phyloP scores from a whole-genome alignment of 2,113 vertebrate genomes.

The Cynoglossus semilaevis region DNA sequence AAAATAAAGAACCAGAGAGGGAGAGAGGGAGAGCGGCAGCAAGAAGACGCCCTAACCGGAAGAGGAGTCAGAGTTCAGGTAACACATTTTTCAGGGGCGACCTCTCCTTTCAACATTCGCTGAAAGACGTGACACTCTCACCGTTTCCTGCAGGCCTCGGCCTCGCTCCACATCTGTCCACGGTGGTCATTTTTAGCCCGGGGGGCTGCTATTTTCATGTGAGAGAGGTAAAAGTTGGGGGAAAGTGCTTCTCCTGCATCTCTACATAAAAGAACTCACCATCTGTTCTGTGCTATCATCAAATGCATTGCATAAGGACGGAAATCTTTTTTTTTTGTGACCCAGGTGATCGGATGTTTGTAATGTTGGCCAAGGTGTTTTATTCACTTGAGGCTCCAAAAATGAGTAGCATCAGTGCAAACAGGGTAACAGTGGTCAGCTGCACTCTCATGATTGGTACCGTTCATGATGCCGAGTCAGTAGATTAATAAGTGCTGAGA shows the following conservation, averaged over 20 bases:
- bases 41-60: conserved; percentile 68
- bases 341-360: no score
- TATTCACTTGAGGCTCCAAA: no score
- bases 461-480: no score
- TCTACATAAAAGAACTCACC: no score
- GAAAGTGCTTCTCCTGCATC: neutral
- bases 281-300: neutral
- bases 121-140: conserved; percentile 62
- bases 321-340: no score
- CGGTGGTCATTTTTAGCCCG: conserved; percentile 60
- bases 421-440: no score
- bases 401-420: no score
- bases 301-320: neutral
- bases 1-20: neutral
- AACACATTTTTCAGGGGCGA: conserved; percentile 75
- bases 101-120: conserved; percentile 38
- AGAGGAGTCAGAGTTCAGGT: conserved; percentile 71
- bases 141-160: conserved; percentile 50
- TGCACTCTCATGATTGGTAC: no score
- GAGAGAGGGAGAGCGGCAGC: conserved; percentile 37
- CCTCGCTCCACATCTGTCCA: conserved; percentile 52
- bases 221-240: neutral
- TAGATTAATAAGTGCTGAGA: no score
- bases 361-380: no score
- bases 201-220: conserved; percentile 56